Evolutionary conservation across 2,797 vertebrate genomes (phyloP), one percentile per base, ranked within the genome.

Genomic region (Prunella strophiata): DNA sequence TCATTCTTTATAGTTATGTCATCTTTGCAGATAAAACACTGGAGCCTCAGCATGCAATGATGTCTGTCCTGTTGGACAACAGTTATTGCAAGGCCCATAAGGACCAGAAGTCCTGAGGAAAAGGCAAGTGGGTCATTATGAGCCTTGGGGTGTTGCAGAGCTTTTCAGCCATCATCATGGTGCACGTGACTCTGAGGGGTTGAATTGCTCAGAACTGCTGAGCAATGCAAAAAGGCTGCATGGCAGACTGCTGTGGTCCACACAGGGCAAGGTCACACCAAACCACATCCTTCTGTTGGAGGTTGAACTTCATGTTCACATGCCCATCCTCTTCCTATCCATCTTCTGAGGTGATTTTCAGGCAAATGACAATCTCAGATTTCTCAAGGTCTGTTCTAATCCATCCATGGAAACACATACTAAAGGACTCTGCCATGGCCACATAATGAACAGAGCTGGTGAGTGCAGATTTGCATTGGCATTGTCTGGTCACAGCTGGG

Each of bases 161-260:
- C 11, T 52, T 76, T 67, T 52, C 75, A 27, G 8, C 10, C 16
- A 23, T 17, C 55, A 25, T 86, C 5, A 0, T 23, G 12, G 14
- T 38, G 30, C 3, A 0, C 30, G 7, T 48, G 26, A 7, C 68
- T 5, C 0, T 36, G 23, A 45, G 0, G 1, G 10, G 5, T 63
- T 48, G 50, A 32, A n/a, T n/a, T n/a, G n/a, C n/a, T n/a, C 34
- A 59, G 61, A 70, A 32, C 21, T 74, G 7, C 73, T 59, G 29
- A 70, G 18, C 45, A 32, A 38, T 25, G 25, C 34, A 54, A 29
- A 78, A 70, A 8, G 12, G 20, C 16, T 54, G 57, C 13, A 6
- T 47, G 54, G 30, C 17, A 63, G 48, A 30, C n/a, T 63, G 6
- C 16, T 20, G 12, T 36, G 17, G 30, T 72, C 26, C 21, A 4